phyloP scores from a whole-genome alignment of 35 echinoderm and acorn worm species.

The Ophioderma brevispina region DNA sequence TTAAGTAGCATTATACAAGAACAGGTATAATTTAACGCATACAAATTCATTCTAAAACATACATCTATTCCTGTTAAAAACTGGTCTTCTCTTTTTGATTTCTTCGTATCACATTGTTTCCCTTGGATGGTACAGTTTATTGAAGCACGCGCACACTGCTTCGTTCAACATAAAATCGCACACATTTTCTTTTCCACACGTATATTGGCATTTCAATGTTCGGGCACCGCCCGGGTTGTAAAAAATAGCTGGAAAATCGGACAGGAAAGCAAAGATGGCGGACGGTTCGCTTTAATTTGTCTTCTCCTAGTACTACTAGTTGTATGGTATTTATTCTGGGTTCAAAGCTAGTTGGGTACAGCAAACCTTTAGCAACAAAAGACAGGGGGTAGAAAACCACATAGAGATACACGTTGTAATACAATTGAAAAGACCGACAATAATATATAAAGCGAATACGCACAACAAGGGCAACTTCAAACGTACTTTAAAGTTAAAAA shows the following conservation, averaged over 20 bases:
- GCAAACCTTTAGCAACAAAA: background rate
- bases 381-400: background rate
- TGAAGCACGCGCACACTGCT: no score
- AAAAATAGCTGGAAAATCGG: constrained; percentile 23
- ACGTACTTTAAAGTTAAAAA: constrained; percentile 22
- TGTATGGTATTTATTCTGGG: background rate
- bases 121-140: background rate
- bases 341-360: background rate
- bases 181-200: constrained; percentile 19
- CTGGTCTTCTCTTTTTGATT: background rate
- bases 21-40: background rate
- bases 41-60: background rate
- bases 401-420: background rate
- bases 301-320: background rate
- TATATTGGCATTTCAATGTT: background rate
- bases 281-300: constrained; percentile 10
- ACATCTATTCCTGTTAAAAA: background rate
- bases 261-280: constrained; percentile 49
- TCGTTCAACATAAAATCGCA: background rate
- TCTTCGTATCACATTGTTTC: background rate
- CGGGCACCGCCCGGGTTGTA: constrained; percentile 32
- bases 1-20: background rate
- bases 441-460: constrained; percentile 12
- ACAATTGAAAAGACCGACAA: constrained; percentile 44
- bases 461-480: background rate